Base-by-base conservation (phyloP, 2,797 vertebrate species). In the Urosaurus nigricauda region DNA sequence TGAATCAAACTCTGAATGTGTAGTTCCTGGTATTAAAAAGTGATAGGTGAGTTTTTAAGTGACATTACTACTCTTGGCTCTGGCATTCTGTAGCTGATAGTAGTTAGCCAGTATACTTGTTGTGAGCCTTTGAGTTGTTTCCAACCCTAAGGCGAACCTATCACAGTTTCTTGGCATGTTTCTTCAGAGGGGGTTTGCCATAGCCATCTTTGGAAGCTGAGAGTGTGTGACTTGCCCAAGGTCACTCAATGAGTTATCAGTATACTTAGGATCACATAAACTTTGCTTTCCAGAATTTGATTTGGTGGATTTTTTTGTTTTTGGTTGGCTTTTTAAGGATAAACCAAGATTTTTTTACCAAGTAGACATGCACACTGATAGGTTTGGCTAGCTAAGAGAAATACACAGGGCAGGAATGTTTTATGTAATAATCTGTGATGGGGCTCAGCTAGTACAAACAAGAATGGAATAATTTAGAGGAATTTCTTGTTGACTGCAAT, bases 401-500 rank as follows among this genome's bases (percentile, higher is more conserved):
- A 32, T 68, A 47, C 29, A 65, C 71, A 83, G 32, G 65, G 78
- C 77, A 4, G 4, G 5, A 12, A 17, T 16, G 0, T n/a, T 89
- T 29, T 77, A 37, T 43, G 12, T 56, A 60, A 56, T 60, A 63
- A 26, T 75, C 35, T 85, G 14, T 24, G 73, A 51, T 51, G 0
- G 5, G 32, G 1, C 14, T 81, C 43, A 4, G 16, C 29, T n/a
- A 1, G 14, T 29, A 32, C n/a, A 47, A 2, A 32, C 56, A 37
- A 13, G 17, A 70, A 2, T 1, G 6, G 14, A 37, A 35, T 7
- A 26, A 14, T 70, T 29, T n/a, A 13, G 7, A 81, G 70, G 35
- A 82, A 65, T 35, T 0, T 0, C 51, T 0, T 0, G 68, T 29
- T 14, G 0, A 32, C 47, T 84, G 43, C n/a, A 7, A 0, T 53